These are phyloP conservation scores for Entelurus aequoreus DNA, from an alignment of 2,113 vertebrate genomes.

Conservation along the genomic window DNA sequence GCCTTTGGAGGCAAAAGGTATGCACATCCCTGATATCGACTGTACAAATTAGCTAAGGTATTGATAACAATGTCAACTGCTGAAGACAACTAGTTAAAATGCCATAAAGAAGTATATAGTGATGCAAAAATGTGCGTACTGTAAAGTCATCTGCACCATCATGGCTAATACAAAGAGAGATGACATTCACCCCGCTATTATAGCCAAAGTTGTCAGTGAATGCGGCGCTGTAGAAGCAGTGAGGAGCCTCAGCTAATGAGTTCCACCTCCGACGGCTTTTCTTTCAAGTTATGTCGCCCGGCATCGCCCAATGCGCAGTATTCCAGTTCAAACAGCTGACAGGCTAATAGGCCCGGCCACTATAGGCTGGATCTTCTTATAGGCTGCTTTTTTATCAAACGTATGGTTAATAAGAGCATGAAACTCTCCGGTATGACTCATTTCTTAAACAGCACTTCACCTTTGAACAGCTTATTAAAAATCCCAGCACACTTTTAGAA, in stretches of 20 bases:
- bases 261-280: neutral
- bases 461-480: neutral
- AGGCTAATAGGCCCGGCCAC: conserved; percentile 11
- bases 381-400: conserved; percentile 18
- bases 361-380: neutral
- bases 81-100: no score
- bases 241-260: conserved; percentile 2
- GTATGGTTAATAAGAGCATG: neutral
- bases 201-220: neutral
- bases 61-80: no score
- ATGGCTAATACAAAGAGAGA: neutral
- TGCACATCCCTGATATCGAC: no score
- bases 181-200: neutral
- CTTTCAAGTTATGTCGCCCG: neutral
- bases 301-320: neutral
- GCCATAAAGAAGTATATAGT: no score
- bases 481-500: no score
- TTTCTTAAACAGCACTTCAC: neutral
- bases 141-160: neutral
- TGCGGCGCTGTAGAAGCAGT: neutral
- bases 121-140: no score
- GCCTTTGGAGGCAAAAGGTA: no score
- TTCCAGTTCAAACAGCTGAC: conserved; percentile 14
- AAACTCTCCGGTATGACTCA: neutral
- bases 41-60: no score